A percentile compares a stretch with the other conserved stretches of the same genome.
These are phyloP conservation scores for Antitype chi DNA, from an alignment of 2,888 invertebrate genomes.

Conservation along the genomic window DNA sequence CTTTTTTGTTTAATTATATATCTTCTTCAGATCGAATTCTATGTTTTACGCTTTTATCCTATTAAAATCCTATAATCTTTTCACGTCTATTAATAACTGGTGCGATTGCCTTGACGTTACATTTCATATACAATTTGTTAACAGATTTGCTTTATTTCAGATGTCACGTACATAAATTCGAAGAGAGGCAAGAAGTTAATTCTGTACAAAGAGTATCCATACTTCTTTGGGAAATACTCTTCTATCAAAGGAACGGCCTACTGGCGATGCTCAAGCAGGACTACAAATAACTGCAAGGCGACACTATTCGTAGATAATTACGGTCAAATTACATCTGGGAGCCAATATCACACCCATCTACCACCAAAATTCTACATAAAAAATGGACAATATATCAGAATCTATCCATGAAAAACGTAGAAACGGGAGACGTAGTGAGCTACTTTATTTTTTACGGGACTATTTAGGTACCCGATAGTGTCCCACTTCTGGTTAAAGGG, in stretches of 20 bases:
- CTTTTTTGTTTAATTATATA: too few relatives aligned
- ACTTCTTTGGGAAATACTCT: conserved; percentile 13
- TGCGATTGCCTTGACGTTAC: not conserved
- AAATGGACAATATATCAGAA: conserved; percentile 41
- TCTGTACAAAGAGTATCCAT: conserved; percentile 28
- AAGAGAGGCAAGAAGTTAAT: conserved; percentile 33
- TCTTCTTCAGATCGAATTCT: not conserved
- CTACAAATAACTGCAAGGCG: conserved; percentile 21
- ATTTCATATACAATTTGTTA: not conserved
- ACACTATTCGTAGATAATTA: conserved; percentile 23
- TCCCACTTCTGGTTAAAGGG: too few relatives aligned
- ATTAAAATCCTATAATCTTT: not conserved
- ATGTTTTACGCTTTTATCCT: too few relatives aligned
- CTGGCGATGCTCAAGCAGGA: conserved; percentile 27
- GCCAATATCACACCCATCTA: conserved; percentile 21
- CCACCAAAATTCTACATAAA: conserved; percentile 19
- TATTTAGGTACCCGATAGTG: too few relatives aligned
- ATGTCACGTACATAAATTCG: conserved; percentile 20
- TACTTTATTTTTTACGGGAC: too few relatives aligned
- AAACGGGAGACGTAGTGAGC: too few relatives aligned
- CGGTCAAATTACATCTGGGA: conserved; percentile 7
- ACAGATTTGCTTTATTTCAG: conserved; percentile 16
- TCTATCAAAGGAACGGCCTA: conserved; percentile 6
- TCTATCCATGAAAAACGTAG: not conserved
- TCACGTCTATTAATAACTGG: not conserved